phyloP scores from a whole-genome alignment of 2,888 invertebrate species.

The Orthonevra nobilis region DNA sequence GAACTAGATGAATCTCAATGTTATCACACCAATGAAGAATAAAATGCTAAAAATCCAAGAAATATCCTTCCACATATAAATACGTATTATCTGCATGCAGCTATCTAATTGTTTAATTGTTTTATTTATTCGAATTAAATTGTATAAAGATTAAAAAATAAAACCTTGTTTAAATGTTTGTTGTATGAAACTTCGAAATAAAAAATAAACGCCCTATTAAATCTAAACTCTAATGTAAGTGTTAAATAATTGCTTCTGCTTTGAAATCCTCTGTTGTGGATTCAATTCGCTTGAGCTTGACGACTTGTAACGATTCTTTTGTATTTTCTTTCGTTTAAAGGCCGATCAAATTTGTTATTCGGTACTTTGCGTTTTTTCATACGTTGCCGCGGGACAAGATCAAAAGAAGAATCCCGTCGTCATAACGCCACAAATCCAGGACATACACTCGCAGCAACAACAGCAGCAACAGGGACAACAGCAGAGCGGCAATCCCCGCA shows the following conservation, averaged over 20 bases:
- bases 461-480: slow-evolving; percentile 73
- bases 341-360: slow-evolving; percentile 99
- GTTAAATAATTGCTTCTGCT: slow-evolving; percentile 59
- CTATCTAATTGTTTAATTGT: slow-evolving; percentile 59
- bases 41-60: slow-evolving; percentile 14
- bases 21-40: slow-evolving; percentile 54
- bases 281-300: background rate
- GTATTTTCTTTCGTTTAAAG: too few relatives aligned
- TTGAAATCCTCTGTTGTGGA: slow-evolving; percentile 23
- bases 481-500: slow-evolving; percentile 69
- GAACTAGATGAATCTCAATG: slow-evolving; percentile 40
- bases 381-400: slow-evolving; percentile 95
- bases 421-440: slow-evolving; percentile 79
- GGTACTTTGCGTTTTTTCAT: slow-evolving; percentile 99
- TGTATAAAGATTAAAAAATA: slow-evolving; percentile 6
- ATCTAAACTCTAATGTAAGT: slow-evolving; percentile 57
- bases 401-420: slow-evolving; percentile 82
- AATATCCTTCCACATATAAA: slow-evolving; percentile 33
- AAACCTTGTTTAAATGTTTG: slow-evolving; percentile 65
- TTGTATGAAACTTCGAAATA: slow-evolving; percentile 45
- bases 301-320: too few relatives aligned
- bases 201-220: slow-evolving; percentile 17
- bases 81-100: slow-evolving; percentile 61
- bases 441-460: slow-evolving; percentile 78
- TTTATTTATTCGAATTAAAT: slow-evolving; percentile 46